These are phyloP conservation scores for Pseudochirops cupreus DNA, from an alignment of 2,797 vertebrate species.

Conservation along the genomic window DNA sequence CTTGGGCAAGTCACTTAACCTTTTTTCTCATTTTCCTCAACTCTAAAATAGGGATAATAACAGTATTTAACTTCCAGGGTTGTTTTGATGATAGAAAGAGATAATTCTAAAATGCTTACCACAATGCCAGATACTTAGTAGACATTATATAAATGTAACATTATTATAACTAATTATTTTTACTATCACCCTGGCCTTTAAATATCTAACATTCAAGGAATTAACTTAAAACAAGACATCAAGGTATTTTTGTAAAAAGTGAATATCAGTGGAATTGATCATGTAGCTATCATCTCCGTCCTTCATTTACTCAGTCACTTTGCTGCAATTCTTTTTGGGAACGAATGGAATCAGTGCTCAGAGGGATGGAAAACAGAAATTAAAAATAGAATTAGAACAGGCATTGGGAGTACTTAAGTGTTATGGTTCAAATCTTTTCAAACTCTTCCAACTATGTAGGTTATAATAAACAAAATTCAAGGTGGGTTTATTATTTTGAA, in stretches of 20 bases:
- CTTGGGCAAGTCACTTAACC: neutral
- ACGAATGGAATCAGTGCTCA: neutral
- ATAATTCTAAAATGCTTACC: neutral
- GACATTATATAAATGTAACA: neutral
- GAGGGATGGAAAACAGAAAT: neutral
- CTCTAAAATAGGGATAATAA: neutral
- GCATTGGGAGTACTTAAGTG: neutral
- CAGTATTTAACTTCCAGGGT: neutral
- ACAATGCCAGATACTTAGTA: neutral
- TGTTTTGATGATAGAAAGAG: no score
- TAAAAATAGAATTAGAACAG: neutral
- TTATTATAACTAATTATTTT: neutral
- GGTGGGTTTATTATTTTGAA: neutral
- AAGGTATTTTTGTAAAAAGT: neutral
- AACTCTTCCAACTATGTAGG: neutral
- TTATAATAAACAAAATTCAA: neutral
- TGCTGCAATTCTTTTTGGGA: neutral
- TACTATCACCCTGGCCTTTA: neutral
- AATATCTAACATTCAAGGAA: neutral
- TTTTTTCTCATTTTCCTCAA: neutral
- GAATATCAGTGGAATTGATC: neutral
- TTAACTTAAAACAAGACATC: no score
- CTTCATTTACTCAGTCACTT: neutral
- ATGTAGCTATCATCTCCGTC: neutral
- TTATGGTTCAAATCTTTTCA: neutral